Conservation (phyloP, 2,797 vertebrate genomes). For the Taenioides sp. region DNA sequence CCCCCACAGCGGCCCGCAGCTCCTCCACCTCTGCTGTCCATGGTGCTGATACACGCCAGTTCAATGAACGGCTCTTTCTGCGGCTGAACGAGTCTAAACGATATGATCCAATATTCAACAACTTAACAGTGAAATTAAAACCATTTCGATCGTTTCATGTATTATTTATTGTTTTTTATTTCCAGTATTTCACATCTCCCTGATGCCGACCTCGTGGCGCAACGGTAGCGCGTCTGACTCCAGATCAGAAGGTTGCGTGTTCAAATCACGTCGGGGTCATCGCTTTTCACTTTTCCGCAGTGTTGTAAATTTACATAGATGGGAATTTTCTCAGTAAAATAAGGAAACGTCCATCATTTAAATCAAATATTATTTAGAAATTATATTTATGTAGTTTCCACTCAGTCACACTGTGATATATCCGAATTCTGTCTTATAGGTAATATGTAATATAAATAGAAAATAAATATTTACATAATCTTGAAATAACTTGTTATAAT, state of each 20-base stretch:
- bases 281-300: neutral
- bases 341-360: too few relatives aligned
- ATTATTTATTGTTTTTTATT: neutral
- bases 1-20: too few relatives aligned
- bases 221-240: conserved; percentile 74
- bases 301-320: neutral
- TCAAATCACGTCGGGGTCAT: conserved; percentile 69
- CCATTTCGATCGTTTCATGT: neutral
- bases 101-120: neutral
- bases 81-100: neutral
- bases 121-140: neutral
- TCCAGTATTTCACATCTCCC: fast-evolving
- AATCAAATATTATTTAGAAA: too few relatives aligned
- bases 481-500: neutral
- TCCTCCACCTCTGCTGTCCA: conserved; percentile 44
- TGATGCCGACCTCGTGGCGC: conserved; percentile 61
- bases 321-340: neutral
- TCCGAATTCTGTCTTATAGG: neutral
- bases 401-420: too few relatives aligned
- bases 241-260: conserved; percentile 75
- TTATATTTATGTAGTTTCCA: too few relatives aligned
- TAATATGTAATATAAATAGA: neutral
- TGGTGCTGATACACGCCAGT: conserved; percentile 39
- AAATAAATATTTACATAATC: neutral
- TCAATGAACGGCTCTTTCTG: too few relatives aligned